A percentile compares a stretch with the other conserved stretches of the same genome.
phyloP scores from a whole-genome alignment of 2,797 vertebrate genomes.

The Ctenosaura bakeri region DNA sequence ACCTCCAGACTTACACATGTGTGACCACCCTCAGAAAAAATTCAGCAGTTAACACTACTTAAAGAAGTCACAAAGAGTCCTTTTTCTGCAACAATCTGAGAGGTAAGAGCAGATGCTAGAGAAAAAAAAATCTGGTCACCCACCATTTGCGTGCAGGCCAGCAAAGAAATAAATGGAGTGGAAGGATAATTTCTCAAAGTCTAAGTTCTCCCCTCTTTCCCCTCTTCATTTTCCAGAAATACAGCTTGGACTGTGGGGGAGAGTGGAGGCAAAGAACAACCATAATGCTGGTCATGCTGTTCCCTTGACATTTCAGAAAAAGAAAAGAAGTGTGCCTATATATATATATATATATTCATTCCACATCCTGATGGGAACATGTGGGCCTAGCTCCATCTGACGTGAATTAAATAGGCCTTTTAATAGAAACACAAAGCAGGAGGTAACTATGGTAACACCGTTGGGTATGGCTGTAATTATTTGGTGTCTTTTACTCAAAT shows the following conservation, averaged over 20 bases:
- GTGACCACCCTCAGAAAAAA: not conserved
- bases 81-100: not conserved
- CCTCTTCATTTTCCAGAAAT: not conserved
- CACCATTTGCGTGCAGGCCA: not conserved
- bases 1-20: constrained; percentile 10
- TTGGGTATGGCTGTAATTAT: constrained; percentile 60
- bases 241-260: not conserved
- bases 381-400: constrained; percentile 67
- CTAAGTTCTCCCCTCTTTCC: too few relatives aligned
- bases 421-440: constrained; percentile 63
- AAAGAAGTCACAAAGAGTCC: constrained; percentile 11
- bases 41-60: not conserved
- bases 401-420: constrained; percentile 58
- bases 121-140: not conserved
- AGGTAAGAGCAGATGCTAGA: too few relatives aligned
- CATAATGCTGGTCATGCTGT: not conserved
- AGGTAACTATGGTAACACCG: constrained; percentile 75
- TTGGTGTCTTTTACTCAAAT: constrained; percentile 38
- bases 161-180: not conserved
- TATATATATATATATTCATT: constrained; percentile 20
- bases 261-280: not conserved
- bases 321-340: constrained; percentile 31
- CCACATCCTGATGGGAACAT: constrained; percentile 43
- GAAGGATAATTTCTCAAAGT: not conserved
- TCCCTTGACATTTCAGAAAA: constrained; percentile 36